Conservation (phyloP, 2,888 invertebrate genomes). For the Drosophila mimetica region DNA sequence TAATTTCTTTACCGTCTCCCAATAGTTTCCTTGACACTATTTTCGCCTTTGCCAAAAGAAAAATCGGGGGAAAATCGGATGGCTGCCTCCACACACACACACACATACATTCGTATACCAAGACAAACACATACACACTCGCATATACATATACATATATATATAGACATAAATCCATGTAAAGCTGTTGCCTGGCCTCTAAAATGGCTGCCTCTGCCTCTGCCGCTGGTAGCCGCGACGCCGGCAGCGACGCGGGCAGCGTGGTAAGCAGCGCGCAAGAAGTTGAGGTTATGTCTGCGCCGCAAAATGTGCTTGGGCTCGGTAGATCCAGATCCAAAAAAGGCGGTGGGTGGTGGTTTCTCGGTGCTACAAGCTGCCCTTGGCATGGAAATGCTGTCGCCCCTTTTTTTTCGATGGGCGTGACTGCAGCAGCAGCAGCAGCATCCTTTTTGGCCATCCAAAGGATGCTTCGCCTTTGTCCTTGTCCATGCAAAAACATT, state of each 20-base stretch:
- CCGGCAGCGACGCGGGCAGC: slow-evolving; percentile 60
- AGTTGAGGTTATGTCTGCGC: slow-evolving; percentile 79
- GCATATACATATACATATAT: slow-evolving; percentile 17
- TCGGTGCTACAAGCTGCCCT: slow-evolving; percentile 47
- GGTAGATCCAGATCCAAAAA: slow-evolving; percentile 41
- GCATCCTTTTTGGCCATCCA: slow-evolving; percentile 22
- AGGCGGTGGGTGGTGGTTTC: background rate
- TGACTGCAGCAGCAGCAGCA: slow-evolving; percentile 46
- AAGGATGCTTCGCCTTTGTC: slow-evolving; percentile 21
- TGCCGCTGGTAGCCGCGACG: slow-evolving; percentile 46
- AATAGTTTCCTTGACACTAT: slow-evolving; percentile 62
- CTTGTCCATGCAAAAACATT: slow-evolving; percentile 28
- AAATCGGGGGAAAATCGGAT: slow-evolving; percentile 25
- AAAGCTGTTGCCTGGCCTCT: slow-evolving; percentile 79
- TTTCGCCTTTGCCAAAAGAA: slow-evolving; percentile 41
- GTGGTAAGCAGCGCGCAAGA: slow-evolving; percentile 79
- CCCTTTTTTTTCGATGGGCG: slow-evolving; percentile 47
- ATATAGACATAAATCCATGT: slow-evolving; percentile 54
- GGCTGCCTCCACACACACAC: slow-evolving; percentile 22
- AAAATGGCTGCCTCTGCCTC: slow-evolving; percentile 67
- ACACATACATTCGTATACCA: slow-evolving; percentile 3
- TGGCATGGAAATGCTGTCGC: slow-evolving; percentile 57
- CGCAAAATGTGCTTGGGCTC: slow-evolving; percentile 72
- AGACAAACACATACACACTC: slow-evolving; percentile 12
- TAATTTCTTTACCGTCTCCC: slow-evolving; percentile 14